Evolutionary conservation across 2,888 invertebrate genomes (phyloP).

Genomic region (Eubasilissa splendida): DNA sequence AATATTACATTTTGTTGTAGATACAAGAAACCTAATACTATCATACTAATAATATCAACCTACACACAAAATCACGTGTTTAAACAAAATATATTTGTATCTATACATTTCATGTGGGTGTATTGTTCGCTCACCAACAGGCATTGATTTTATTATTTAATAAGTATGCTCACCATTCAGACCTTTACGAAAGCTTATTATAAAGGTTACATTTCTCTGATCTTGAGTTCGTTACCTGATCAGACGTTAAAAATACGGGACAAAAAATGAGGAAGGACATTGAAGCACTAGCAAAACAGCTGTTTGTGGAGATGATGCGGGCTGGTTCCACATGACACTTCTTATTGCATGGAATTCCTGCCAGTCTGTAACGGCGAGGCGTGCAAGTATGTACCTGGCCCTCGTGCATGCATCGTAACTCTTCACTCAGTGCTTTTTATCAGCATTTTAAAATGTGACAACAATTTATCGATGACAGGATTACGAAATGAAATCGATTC

Average conservation of each 20-base stretch:
- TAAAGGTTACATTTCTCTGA: background rate
- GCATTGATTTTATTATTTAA: background rate
- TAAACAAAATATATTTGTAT: background rate
- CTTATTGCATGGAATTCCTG: conserved; percentile 30
- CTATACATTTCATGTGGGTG: background rate
- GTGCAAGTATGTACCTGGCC: background rate
- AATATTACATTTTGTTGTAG: too few species aligned
- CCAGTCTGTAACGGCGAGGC: conserved; percentile 2
- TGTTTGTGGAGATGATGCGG: conserved; percentile 35
- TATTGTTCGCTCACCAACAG: conserved; percentile 16
- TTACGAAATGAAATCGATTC: too few species aligned
- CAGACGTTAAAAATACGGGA: conserved; percentile 25
- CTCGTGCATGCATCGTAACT: too few species aligned
- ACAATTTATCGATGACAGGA: too few species aligned
- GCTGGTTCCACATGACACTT: conserved; percentile 19
- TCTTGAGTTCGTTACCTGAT: conserved; percentile 12
- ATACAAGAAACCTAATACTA: background rate
- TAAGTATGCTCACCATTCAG: background rate
- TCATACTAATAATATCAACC: background rate
- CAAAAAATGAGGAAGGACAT: conserved; percentile 36
- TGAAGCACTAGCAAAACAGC: conserved; percentile 32
- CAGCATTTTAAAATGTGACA: too few species aligned
- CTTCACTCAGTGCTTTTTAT: too few species aligned
- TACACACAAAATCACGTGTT: background rate
- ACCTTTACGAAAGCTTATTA: background rate